Percentiles rank a stretch among this genome's conserved stretches.
Evolutionary conservation across 2,113 vertebrate species (phyloP).

Genomic region (Atlantisia rogersi): DNA sequence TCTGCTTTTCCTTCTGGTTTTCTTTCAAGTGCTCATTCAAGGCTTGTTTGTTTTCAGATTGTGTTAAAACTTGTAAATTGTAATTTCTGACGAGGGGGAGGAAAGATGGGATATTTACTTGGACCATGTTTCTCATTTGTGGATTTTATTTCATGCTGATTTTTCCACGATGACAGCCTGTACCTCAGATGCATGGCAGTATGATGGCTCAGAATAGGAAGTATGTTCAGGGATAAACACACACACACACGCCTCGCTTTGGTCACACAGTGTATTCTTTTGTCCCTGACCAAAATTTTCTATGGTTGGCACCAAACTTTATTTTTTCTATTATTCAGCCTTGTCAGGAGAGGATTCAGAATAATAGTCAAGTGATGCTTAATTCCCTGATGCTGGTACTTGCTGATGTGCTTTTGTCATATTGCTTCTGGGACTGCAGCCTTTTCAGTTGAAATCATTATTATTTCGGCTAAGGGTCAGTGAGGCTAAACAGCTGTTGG

Average conservation of each 20-base stretch:
- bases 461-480: not conserved
- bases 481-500: not conserved
- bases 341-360: not conserved
- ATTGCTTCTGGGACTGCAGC: slow-evolving; percentile 33
- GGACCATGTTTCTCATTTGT: not conserved
- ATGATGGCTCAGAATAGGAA: fast-evolving
- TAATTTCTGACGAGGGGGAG: not conserved
- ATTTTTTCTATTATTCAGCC: not conserved
- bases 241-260: not conserved
- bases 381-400: not conserved
- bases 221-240: not conserved
- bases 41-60: not conserved
- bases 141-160: not conserved
- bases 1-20: not conserved
- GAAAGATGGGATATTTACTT: not conserved
- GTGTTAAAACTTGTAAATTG: not conserved
- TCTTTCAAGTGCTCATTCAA: not conserved
- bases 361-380: not conserved
- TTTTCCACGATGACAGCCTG: not conserved
- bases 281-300: not conserved
- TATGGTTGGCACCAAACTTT: not conserved
- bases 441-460: slow-evolving; percentile 33
- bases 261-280: fast-evolving
- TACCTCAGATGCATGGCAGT: not conserved
- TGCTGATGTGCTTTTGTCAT: not conserved